A percentile compares a stretch with the other conserved stretches of the same genome.
Evolutionary conservation across 2,888 invertebrate species (phyloP).

Genomic region (Folsomia candida): DNA sequence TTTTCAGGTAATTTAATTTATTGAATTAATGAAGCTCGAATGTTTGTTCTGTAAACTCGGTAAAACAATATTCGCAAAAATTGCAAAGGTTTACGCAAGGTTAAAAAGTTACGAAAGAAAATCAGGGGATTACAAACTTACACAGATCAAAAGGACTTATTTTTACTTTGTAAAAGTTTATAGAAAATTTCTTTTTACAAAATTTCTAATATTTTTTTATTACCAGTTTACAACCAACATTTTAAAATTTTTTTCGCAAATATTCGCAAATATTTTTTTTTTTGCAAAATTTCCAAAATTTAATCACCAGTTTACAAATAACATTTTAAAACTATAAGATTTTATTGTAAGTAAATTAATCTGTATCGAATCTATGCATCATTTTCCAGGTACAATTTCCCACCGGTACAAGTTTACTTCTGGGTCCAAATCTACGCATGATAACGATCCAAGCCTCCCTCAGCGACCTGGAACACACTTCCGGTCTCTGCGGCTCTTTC

Average conservation of each 20-base stretch:
- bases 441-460: conserved; percentile 50
- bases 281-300: too few species aligned
- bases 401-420: conserved; percentile 48
- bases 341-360: not conserved
- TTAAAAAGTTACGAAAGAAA: too few species aligned
- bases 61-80: too few species aligned
- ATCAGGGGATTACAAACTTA: too few species aligned
- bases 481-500: conserved; percentile 51
- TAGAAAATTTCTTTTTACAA: too few species aligned
- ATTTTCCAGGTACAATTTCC: conserved; percentile 48
- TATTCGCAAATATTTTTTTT: not conserved
- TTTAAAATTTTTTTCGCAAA: not conserved
- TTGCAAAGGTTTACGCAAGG: too few species aligned
- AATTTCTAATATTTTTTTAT: not conserved
- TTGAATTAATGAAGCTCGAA: not conserved
- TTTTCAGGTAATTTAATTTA: conserved; percentile 44
- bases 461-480: conserved; percentile 50
- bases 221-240: not conserved
- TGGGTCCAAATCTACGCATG: conserved; percentile 50
- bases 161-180: too few species aligned
- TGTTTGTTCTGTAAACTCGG: not conserved
- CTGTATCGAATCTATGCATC: not conserved
- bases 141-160: too few species aligned
- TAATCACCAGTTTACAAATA: too few species aligned
- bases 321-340: not conserved